Conservation (phyloP, 2,113 vertebrate species). For the Lycaon pictus region DNA sequence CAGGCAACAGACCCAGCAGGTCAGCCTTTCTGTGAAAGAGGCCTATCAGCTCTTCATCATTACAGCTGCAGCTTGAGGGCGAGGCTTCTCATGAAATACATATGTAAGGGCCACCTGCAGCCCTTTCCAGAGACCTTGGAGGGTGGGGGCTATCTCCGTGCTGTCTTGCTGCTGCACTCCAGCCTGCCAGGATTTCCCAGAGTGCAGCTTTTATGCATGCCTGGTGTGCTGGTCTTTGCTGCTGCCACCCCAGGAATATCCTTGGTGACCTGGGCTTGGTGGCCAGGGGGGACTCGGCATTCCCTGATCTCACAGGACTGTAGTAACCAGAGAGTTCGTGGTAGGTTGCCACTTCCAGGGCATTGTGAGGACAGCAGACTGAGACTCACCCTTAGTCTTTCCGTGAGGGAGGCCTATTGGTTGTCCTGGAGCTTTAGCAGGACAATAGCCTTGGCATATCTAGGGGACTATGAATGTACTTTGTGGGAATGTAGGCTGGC, state of each 20-base stretch:
- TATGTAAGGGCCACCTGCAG: background rate
- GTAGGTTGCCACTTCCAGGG: background rate
- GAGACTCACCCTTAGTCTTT: background rate
- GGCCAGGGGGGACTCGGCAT: background rate
- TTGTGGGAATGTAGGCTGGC: background rate
- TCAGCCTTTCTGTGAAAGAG: background rate
- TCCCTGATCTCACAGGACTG: background rate
- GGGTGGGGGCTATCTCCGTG: background rate
- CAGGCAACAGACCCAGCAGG: background rate
- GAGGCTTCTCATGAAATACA: background rate
- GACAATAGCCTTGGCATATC: background rate
- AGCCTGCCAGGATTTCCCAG: background rate
- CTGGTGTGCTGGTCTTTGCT: background rate
- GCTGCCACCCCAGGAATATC: background rate
- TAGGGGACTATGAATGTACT: rapidly evolving
- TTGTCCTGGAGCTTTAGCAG: background rate
- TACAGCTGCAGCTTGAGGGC: background rate
- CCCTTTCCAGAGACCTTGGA: background rate
- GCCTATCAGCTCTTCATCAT: background rate
- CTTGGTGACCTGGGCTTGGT: background rate
- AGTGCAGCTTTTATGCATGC: background rate
- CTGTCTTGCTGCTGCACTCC: background rate
- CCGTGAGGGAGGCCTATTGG: background rate
- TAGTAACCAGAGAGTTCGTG: background rate
- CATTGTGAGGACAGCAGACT: background rate